Evolutionary conservation across 2,888 invertebrate species (phyloP).

Genomic region (Pristionchus exspectatus): DNA sequence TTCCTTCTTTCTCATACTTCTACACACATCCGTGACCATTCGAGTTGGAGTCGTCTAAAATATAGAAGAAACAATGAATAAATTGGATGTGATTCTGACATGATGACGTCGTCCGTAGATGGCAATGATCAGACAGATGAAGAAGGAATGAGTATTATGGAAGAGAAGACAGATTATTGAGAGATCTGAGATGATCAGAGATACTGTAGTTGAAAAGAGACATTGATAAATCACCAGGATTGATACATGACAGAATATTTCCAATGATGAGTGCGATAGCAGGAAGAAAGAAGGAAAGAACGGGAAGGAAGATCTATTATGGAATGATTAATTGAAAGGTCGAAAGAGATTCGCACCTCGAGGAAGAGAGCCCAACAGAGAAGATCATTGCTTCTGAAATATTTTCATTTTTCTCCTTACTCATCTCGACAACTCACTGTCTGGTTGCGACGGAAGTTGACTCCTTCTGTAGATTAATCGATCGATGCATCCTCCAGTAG

Average conservation of each 20-base stretch:
- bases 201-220: too few species aligned
- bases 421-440: not conserved
- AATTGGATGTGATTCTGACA: not conserved
- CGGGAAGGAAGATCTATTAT: not conserved
- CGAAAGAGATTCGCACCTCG: not conserved
- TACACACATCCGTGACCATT: constrained; percentile 21
- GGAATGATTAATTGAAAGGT: not conserved
- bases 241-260: not conserved
- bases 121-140: constrained; percentile 8
- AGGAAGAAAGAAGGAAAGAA: constrained; percentile 15
- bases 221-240: not conserved
- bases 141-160: constrained; percentile 28
- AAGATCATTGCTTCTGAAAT: not conserved
- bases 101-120: not conserved
- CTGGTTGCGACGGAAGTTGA: not conserved
- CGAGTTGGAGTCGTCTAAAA: constrained; percentile 29
- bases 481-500: constrained; percentile 42
- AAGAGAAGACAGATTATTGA: constrained; percentile 22
- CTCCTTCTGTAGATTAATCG: not conserved
- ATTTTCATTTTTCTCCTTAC: not conserved
- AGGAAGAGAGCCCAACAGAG: constrained; percentile 29
- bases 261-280: not conserved
- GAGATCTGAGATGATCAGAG: not conserved
- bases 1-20: not conserved
- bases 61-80: not conserved